These are phyloP conservation scores for Ianthella basta DNA, from an alignment of 37 sponge, comb jelly and placozoan genomes.

Conservation along the genomic window DNA sequence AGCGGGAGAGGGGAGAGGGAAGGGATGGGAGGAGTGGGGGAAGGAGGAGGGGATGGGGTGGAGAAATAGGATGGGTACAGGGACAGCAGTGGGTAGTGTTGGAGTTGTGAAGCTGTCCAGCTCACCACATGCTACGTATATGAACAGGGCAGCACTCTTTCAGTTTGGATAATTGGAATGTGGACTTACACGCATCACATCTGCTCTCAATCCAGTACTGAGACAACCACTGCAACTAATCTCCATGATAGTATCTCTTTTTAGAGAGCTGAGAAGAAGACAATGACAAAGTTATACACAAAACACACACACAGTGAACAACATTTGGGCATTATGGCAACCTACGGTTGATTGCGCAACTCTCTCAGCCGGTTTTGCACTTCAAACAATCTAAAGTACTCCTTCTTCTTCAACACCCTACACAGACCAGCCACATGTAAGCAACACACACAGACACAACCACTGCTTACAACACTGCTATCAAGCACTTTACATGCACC, in stretches of 20 bases:
- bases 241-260: slow-evolving; percentile 38
- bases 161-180: no score
- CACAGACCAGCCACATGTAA: no score
- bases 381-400: slow-evolving; percentile 35
- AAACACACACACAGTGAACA: background rate
- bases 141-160: no score
- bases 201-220: slow-evolving; percentile 58
- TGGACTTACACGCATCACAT: slow-evolving; percentile 54
- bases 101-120: no score
- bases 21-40: background rate
- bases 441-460: no score
- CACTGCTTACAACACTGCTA: no score
- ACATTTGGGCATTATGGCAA: background rate
- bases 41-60: no score
- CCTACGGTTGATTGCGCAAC: background rate
- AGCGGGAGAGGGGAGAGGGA: background rate
- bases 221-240: slow-evolving; percentile 28
- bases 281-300: slow-evolving; percentile 3
- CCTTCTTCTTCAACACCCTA: slow-evolving; percentile 50
- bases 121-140: no score
- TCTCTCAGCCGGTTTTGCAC: slow-evolving; percentile 42
- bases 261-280: background rate
- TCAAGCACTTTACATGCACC: background rate
- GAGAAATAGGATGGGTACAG: no score
- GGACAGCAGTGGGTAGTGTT: no score